Percentiles rank a stretch among this genome's conserved stretches.
Conservation (phyloP, 2,888 invertebrate species). For the Volucella zonaria region DNA sequence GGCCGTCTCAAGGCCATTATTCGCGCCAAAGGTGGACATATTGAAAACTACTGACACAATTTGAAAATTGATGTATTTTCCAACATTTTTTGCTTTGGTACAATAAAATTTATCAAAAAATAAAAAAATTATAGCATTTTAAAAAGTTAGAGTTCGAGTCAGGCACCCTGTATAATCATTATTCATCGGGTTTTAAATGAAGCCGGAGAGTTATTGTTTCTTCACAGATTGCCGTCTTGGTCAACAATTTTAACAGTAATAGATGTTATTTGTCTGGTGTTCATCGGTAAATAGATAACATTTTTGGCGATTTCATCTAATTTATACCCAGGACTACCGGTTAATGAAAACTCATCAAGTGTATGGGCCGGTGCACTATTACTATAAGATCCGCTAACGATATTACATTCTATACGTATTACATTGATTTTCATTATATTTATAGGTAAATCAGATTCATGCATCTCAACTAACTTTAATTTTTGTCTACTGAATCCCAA, state of each 20-base stretch:
- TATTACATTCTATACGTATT: slow-evolving; percentile 76
- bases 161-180: no score
- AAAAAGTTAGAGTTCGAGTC: no score
- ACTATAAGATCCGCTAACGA: slow-evolving; percentile 67
- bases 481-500: slow-evolving; percentile 59
- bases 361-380: slow-evolving; percentile 77
- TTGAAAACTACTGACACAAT: no score
- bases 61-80: no score
- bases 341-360: slow-evolving; percentile 78
- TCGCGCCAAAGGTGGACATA: no score
- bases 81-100: no score
- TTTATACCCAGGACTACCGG: slow-evolving; percentile 78
- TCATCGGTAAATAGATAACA: slow-evolving; percentile 78
- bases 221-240: slow-evolving; percentile 76
- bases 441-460: slow-evolving; percentile 77
- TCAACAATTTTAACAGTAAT: slow-evolving; percentile 77
- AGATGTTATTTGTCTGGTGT: slow-evolving; percentile 74
- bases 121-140: no score
- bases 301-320: slow-evolving; percentile 78
- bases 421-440: no score
- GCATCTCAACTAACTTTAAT: no score
- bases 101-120: no score
- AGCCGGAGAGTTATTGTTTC: slow-evolving; percentile 77
- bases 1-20: no score
- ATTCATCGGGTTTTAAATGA: slow-evolving; percentile 71